Base-by-base conservation (phyloP, 1,140 invertebrate species). In the Phenacoccus solenopsis region DNA sequence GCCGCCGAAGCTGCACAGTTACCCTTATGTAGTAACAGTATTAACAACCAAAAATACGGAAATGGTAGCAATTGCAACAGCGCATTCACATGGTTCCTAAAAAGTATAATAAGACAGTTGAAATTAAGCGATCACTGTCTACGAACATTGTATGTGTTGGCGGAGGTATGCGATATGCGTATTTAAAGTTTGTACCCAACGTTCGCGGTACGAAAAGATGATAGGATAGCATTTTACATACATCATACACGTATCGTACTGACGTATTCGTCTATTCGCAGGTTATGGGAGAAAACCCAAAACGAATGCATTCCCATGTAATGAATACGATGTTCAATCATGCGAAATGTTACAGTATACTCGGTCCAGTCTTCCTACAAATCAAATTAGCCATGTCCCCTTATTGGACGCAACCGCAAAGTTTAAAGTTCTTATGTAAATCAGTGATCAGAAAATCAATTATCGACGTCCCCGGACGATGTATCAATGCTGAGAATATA, bases 291-390 rank as follows among this genome's bases (percentile, higher is more conserved):
- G 75, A 75, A 38, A 28, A 73, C 22, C 76, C 76, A 7, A 64
- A 49, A 10, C 69, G 73, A 1, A 77, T 77, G 76, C 75, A 75
- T 56, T 57, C 73, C 4, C 76, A 76, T 30, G 76, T 77, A 13
- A 71, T 77, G 70, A 72, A 75, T 16, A 76, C 74, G 16, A 77
- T 77, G 76, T 74, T 77, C 49, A 72, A 74, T 56, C 76, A 77
- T 70, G 75, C 73, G 9, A 72, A 74, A 22, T 77, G 73, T 56
- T 75, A 73, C 70, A 73, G 73, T 56, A 73, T 77, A 30, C 70
- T 77, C 21, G 76, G 76, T 9, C 76, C 76, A 16, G 76, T 77
- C 20, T 77, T 77, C 70, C 70, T 74, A 21, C 74, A 77, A 69
- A 70, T 77, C 68, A 77, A 77, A 71, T 69, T 71, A n/a, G 68